phyloP scores from a whole-genome alignment of 2,113 vertebrate genomes.

The Arvicanthis niloticus region DNA sequence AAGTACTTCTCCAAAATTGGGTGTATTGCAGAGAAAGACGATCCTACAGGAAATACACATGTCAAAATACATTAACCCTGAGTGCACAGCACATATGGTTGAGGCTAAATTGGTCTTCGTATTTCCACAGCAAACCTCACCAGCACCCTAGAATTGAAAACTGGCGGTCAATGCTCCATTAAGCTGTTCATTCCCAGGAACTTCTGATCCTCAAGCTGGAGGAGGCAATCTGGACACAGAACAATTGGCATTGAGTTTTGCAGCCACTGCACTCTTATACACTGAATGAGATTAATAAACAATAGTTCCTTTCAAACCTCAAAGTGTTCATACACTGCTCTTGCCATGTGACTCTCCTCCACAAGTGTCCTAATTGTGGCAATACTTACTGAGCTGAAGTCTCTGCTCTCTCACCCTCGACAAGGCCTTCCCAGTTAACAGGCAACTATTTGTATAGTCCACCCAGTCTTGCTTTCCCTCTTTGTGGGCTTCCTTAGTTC shows the following conservation, averaged over 20 bases:
- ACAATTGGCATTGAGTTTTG: neutral
- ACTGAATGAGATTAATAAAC: constrained; percentile 58
- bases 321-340: neutral
- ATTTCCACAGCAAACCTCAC: constrained; percentile 45
- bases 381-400: neutral
- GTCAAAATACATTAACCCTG: constrained; percentile 73
- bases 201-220: constrained; percentile 50
- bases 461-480: constrained; percentile 1
- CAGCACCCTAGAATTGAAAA: constrained; percentile 36
- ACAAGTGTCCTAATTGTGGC: constrained; percentile 24
- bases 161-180: constrained; percentile 34
- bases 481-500: neutral
- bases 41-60: constrained; percentile 73
- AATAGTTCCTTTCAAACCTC: constrained; percentile 42
- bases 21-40: constrained; percentile 67
- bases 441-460: constrained; percentile 72
- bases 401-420: constrained; percentile 5
- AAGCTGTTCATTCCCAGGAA: constrained; percentile 55
- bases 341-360: rapidly evolving
- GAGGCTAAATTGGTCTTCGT: constrained; percentile 43
- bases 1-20: constrained; percentile 72
- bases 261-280: neutral
- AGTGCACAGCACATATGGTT: neutral
- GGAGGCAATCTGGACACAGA: constrained; percentile 48
- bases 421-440: constrained; percentile 70